phyloP scores from a whole-genome alignment of 2,113 vertebrate species.

The Riparia riparia region DNA sequence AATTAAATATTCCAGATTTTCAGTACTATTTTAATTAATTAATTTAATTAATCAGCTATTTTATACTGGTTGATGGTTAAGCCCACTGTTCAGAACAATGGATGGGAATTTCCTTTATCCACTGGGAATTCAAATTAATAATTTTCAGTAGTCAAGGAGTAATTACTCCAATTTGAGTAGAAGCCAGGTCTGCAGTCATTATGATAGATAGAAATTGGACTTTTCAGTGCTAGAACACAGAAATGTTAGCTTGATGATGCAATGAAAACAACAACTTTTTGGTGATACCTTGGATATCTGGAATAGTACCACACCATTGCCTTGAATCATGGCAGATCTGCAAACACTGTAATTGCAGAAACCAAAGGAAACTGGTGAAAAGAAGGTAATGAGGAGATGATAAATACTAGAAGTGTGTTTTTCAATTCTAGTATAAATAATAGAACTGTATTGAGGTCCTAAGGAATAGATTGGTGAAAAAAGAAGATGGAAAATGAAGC shows the following conservation, averaged over 20 bases:
- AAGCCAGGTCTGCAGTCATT: neutral
- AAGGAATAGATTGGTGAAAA: slow-evolving; percentile 20
- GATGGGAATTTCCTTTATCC: neutral
- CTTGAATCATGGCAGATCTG: neutral
- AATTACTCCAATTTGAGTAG: neutral
- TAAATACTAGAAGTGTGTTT: slow-evolving; percentile 38
- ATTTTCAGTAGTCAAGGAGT: neutral
- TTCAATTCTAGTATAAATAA: slow-evolving; percentile 2
- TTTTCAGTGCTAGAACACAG: neutral
- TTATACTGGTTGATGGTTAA: neutral
- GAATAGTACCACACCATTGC: neutral
- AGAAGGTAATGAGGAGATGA: neutral
- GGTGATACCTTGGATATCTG: neutral
- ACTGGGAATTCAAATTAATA: neutral
- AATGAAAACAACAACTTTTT: neutral
- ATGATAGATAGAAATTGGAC: neutral
- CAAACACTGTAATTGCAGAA: slow-evolving; percentile 8
- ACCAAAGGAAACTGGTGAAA: slow-evolving; percentile 15
- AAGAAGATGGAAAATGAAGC: neutral
- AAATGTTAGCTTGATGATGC: neutral
- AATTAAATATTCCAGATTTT: slow-evolving; percentile 9
- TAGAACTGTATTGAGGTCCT: neutral
- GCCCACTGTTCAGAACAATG: neutral
- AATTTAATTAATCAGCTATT: neutral
- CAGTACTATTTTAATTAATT: neutral